Base-by-base conservation (phyloP, 2,888 invertebrate species). In the Plusia festucae region DNA sequence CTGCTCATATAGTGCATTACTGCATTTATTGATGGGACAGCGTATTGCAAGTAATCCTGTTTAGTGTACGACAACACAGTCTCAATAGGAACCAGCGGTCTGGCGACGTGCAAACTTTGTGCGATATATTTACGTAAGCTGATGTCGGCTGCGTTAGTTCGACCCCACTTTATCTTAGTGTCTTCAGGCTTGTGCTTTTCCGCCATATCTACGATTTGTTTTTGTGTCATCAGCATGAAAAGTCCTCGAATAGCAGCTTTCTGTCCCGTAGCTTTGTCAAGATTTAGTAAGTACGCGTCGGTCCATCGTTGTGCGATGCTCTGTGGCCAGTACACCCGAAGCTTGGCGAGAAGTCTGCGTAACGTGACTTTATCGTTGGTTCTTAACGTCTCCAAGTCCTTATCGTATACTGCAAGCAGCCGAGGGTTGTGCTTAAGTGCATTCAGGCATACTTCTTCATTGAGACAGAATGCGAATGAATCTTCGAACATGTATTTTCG, bases 21-120 rank as follows among this genome's bases (percentile, higher is more conserved):
- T 7, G 93, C 82, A 64, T 79, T 85, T 8, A 93, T 78, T 18
- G 93, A 91, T 2, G 90, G 88, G 13, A 93, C 81, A 9, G 84
- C 81, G 63, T 81, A 90, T 68, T 92, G 91, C 49, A 93, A 82
- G 67, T 92, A 93, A 75, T 93, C 92, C 24, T 91, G 91, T 80
- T 88, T 90, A 3, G 92, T 90, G 67, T 89, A 94, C 59, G 68
- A 80, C 32, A 93, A 71, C 1, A 91, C 79, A 4, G 80, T 65
- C 5, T 89, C 85, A 32, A 90, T 75, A 8, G 86, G 69, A 4
- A 83, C 76, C 6, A 87, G 80, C 4, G 92, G 93, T 71, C 93
- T 87, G 40, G 90, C 86, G n/a, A 87, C 64, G 65, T 90, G 81
- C 78, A 93, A 83, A 65, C 83, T 79, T 73, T 88, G 88, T 2